These are phyloP conservation scores for Erebia epiphron DNA, from an alignment of 2,888 invertebrate species.

Conservation along the genomic window DNA sequence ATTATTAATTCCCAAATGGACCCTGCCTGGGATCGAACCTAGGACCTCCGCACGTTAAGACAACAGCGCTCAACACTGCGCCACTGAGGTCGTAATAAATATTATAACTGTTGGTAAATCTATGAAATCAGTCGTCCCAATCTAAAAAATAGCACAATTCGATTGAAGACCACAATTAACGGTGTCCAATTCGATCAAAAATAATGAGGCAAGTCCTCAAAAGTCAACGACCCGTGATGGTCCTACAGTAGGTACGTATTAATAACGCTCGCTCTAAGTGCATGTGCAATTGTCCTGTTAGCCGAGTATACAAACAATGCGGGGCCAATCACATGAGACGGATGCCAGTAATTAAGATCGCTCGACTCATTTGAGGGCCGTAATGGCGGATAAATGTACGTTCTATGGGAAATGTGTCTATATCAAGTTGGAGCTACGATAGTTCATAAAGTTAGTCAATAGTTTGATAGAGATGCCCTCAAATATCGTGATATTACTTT, in stretches of 20 bases:
- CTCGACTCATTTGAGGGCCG: constrained; percentile 63
- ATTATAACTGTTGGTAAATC: too few relatives aligned
- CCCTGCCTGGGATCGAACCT: too few relatives aligned
- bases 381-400: constrained; percentile 30
- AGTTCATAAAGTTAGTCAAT: background rate
- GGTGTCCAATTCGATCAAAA: constrained; percentile 32
- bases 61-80: too few relatives aligned
- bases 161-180: constrained; percentile 28
- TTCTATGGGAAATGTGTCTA: constrained; percentile 23
- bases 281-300: constrained; percentile 69
- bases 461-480: background rate
- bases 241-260: constrained; percentile 44
- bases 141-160: constrained; percentile 35
- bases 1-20: too few relatives aligned
- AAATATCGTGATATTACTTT: background rate
- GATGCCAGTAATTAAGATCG: constrained; percentile 75
- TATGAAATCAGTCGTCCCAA: constrained; percentile 7
- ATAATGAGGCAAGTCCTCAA: constrained; percentile 35
- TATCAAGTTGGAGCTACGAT: background rate
- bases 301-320: constrained; percentile 67
- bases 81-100: background rate
- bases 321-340: constrained; percentile 69
- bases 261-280: constrained; percentile 54
- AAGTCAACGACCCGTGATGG: constrained; percentile 41
- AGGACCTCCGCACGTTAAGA: too few relatives aligned